Percentiles rank a stretch among this genome's conserved stretches.
Evolutionary conservation across 2,797 vertebrate genomes (phyloP).

Genomic region (Harpagifer antarcticus): DNA sequence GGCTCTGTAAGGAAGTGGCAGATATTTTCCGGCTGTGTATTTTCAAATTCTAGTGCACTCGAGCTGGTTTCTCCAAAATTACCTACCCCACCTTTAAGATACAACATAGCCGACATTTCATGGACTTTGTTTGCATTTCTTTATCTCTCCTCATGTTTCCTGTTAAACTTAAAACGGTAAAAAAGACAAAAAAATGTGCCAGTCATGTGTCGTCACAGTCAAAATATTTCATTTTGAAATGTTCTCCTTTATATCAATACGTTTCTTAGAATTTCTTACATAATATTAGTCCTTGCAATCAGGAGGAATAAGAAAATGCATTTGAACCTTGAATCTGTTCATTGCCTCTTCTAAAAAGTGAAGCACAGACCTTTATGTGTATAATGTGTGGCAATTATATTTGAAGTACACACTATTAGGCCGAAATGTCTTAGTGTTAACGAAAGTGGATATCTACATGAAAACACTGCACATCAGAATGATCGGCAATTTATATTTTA

Average conservation of each 20-base stretch:
- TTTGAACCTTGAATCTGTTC: not conserved
- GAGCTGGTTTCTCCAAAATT: too few relatives aligned
- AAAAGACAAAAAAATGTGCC: too few relatives aligned
- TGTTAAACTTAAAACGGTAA: not conserved
- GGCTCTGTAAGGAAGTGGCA: too few relatives aligned
- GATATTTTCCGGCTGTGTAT: too few relatives aligned
- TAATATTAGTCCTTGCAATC: not conserved
- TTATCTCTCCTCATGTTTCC: not conserved
- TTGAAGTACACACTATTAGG: too few relatives aligned
- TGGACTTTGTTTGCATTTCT: not conserved
- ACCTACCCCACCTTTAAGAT: too few relatives aligned
- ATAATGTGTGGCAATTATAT: not conserved
- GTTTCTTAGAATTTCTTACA: not conserved
- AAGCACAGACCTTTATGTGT: not conserved
- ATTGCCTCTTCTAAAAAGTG: not conserved
- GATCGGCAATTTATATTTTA: not conserved
- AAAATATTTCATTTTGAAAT: not conserved
- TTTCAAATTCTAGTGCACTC: too few relatives aligned
- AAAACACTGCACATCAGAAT: not conserved
- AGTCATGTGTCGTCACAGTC: not conserved
- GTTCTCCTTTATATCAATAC: not conserved
- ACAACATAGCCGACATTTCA: not conserved
- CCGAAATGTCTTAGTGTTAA: too few relatives aligned
- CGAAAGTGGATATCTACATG: not conserved
- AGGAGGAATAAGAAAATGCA: rapidly evolving